Base-by-base conservation (phyloP, 2,797 vertebrate species). In the Sebastolobus altivelis region DNA sequence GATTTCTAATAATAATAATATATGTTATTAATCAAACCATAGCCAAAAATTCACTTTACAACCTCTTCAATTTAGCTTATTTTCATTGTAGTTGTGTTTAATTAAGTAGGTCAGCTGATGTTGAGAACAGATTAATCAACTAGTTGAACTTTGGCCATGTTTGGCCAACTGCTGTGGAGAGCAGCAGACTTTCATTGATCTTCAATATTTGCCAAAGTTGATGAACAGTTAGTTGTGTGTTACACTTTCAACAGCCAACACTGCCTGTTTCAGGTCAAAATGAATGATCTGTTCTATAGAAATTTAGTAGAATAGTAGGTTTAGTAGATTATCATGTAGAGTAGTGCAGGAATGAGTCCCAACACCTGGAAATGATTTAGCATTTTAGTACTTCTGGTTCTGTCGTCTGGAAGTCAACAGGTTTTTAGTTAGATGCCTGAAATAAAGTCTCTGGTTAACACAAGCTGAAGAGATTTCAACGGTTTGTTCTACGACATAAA, bases 121-220 rank as follows among this genome's bases (percentile, higher is more conserved):
- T 25, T 54, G 46, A 76, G 20, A 43, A 61, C 5, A 77, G 38
- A 67, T 22, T 58, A 72, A 20, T 49, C 49, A 43, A 33, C 59
- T 33, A 14, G 29, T n/a, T 90, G 89, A 81, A 90, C 90, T 90
- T 92, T 90, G 87, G 14, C 74, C 77, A 2, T 4, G 31, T 43
- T 4, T 77, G 12, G 20, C 5, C 1, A 12, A 54, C 66, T 37
- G 1, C 31, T 35, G 66, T 69, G 13, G 46, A 68, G 31, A 70
- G 68, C 68, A 58, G 72, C n/a, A 10, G 82, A 87, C 75, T 87
- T 73, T 80, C 8, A 84, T 35, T 73, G 77, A 87, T 87, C 65
- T 68, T 58, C 79, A 77, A 38, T 89, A 73, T 88, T 88, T 87
- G 79, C 80, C 59, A 18, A 86, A 52, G 68, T 31, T 69, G 70